Evolutionary conservation across 2,797 vertebrate species (phyloP), one percentile per base, ranked within the genome.

Genomic region (Gymnocypris eckloni): DNA sequence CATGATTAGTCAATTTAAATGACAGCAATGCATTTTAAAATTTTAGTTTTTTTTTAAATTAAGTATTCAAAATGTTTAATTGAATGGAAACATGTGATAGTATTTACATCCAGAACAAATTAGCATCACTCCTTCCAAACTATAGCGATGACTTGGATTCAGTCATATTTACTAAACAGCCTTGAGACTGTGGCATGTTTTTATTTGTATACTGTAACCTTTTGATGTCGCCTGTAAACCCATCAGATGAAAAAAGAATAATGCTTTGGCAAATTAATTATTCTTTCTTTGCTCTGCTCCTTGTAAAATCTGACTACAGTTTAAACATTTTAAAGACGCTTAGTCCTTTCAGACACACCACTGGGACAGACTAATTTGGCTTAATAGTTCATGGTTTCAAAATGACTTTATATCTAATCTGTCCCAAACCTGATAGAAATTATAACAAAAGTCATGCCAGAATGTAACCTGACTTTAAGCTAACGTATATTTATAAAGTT

Each of bases 321-420:
- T 85, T 41, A 86, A 84, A 84, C 48, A 70, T 66, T 81, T 64
- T 73, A 78, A 84, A 76, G 78, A 56, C 28, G 3, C 76, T 75
- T 45, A 80, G 70, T 82, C 54, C 84, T 66, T 37, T 87, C 85
- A 84, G 77, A 84, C 61, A 83, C 64, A 71, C 39, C 33, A 7
- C 77, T 84, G 45, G 75, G 78, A 84, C n/a, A 43, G 64, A 48
- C 77, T 84, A 52, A 84, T 87, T 81, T 69, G 61, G 61, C 66
- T 73, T 86, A 84, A 89, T 86, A 56, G 72, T 59, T 89, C 72
- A 50, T 39, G n/a, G 64, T 81, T 76, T 79, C 64, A 79, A 83
- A 77, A 87, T 67, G 41, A 37, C 52, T 85, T 56, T 9, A n/a
- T n/a, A n/a, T n/a, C n/a, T n/a, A n/a, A 66, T 50, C 79, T 81